phyloP scores from a whole-genome alignment of 1,140 invertebrate genomes.

The Propsilocerus akamusi region DNA sequence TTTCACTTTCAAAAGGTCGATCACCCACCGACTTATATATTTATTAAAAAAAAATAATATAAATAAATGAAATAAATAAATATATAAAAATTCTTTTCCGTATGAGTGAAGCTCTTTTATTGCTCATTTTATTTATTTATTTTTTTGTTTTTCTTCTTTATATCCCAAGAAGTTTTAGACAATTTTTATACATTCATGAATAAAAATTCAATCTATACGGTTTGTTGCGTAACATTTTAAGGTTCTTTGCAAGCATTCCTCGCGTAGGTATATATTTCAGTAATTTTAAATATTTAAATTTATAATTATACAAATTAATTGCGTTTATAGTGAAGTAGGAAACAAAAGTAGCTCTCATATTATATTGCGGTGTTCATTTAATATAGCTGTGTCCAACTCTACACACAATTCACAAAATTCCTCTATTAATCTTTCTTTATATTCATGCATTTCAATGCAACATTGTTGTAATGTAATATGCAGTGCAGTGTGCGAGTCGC shows the following conservation, averaged over 20 bases:
- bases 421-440: too few species aligned
- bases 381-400: too few species aligned
- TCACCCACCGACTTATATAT: background rate
- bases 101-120: background rate
- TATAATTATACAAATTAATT: too few species aligned
- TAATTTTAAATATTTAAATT: too few species aligned
- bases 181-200: background rate
- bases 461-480: background rate
- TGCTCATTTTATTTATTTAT: background rate
- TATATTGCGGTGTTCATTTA: too few species aligned
- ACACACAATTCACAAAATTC: too few species aligned
- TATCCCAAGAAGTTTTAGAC: background rate
- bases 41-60: background rate
- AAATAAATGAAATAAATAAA: background rate
- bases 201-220: background rate
- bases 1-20: conserved; percentile 4
- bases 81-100: background rate
- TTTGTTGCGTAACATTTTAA: conserved; percentile 2
- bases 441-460: background rate
- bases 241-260: background rate
- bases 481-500: too few species aligned
- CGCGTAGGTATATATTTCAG: too few species aligned
- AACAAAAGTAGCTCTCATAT: too few species aligned
- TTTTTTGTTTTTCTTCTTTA: background rate
- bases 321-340: too few species aligned